Base-by-base conservation (phyloP, 2,888 invertebrate species). In the Hyposoter dolosus region DNA sequence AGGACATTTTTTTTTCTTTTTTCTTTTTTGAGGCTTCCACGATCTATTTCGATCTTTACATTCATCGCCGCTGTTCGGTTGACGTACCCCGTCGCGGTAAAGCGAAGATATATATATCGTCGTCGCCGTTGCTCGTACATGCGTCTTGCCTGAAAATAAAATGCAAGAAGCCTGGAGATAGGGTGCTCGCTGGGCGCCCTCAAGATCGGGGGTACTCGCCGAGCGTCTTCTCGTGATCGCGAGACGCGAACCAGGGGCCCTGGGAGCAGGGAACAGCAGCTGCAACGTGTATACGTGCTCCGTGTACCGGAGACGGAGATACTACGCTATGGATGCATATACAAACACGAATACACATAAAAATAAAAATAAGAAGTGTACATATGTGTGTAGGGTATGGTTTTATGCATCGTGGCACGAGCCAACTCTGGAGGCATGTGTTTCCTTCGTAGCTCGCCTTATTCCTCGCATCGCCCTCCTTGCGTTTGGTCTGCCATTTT, bases 341-440 rank as follows among this genome's bases (percentile, higher is more conserved):
- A 60, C 23, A 60, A 12, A 53, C 50, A 53, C 23, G 5, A 15
- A 60, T 60, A 60, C 23, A 60, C 15, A 28, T 28, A 60, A 40
- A 40, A 9, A 10, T 40, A 35, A 35, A 35, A 35, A 35, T 35
- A 35, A 35, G 6, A 35, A 35, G 71, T 85, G 75, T 83, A 77
- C 68, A 78, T 72, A 78, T 76, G 75, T 83, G 63, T 83, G 83
- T 74, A 17, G 35, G 47, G 60, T 77, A 68, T 53, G 63, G 66
- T 63, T 74, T 75, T 45, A 68, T 83, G 56, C 82, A 91, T 90
- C 89, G 92, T 92, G 93, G 93, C 93, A 93, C 93, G 93, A 93
- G 93, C 92, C 93, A 89, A 72, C 69, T 40, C 83, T 88, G 89
- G 88, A 89, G 90, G 91, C 93, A 92, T 93, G 92, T 92, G 92